phyloP scores from a whole-genome alignment of 1,140 invertebrate species.

The Trichoplusia ni region DNA sequence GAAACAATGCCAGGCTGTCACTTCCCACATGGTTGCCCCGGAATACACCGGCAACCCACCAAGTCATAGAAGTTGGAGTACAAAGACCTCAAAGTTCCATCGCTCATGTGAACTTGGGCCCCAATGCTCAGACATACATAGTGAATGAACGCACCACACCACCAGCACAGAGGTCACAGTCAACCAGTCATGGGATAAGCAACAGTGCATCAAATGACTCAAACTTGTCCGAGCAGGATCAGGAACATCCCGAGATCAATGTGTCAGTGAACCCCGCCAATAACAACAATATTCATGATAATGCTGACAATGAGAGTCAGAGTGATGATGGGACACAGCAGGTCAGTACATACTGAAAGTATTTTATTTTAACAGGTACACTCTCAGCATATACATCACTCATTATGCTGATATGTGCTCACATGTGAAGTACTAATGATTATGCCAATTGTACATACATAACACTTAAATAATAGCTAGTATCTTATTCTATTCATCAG shows the following conservation, averaged over 20 bases:
- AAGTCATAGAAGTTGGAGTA: conserved; percentile 46
- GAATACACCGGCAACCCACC: conserved; percentile 62
- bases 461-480: too few species aligned
- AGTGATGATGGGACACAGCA: conserved; percentile 75
- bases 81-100: conserved; percentile 73
- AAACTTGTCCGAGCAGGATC: conserved; percentile 58
- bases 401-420: too few species aligned
- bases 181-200: conserved; percentile 50
- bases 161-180: conserved; percentile 43
- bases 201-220: conserved; percentile 67
- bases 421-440: too few species aligned
- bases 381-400: too few species aligned
- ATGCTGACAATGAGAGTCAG: conserved; percentile 73
- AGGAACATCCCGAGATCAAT: conserved; percentile 63
- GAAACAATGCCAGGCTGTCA: conserved; percentile 70
- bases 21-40: conserved; percentile 73
- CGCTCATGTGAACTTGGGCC: conserved; percentile 70
- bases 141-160: conserved; percentile 59
- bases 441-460: too few species aligned
- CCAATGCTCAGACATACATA: conserved; percentile 61
- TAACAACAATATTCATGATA: conserved; percentile 76
- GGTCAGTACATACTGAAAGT: conserved; percentile 41
- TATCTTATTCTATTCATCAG: too few species aligned
- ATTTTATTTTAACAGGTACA: not conserved
- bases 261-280: conserved; percentile 70